Evolutionary conservation across 2,113 vertebrate genomes (phyloP).

Genomic region (Tapirus terrestris): DNA sequence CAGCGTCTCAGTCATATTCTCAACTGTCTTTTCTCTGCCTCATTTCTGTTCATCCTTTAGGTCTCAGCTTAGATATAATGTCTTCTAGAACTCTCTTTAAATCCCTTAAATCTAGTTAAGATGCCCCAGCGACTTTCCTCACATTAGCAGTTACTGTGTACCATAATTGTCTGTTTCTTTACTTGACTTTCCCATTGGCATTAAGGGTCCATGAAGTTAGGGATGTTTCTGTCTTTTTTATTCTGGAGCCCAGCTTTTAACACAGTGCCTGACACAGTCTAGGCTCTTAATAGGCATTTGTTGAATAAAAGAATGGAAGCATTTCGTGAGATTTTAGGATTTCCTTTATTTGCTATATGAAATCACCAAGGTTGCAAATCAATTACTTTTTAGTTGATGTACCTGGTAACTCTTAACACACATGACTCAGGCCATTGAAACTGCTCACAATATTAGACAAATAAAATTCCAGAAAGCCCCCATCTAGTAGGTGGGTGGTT

Average conservation of each 20-base stretch:
- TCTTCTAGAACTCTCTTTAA: neutral
- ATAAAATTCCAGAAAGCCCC: neutral
- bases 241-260: neutral
- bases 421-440: neutral
- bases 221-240: neutral
- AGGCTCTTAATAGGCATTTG: neutral
- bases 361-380: neutral
- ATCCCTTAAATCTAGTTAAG: neutral
- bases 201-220: neutral
- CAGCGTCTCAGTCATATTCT: neutral
- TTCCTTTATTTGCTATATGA: slow-evolving; percentile 9
- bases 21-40: neutral
- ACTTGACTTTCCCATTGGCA: neutral
- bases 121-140: neutral
- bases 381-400: neutral
- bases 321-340: slow-evolving; percentile 31
- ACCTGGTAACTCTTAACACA: neutral
- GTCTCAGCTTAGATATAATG: neutral
- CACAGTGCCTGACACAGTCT: neutral
- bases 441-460: neutral
- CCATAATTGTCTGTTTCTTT: neutral
- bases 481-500: neutral
- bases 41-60: neutral
- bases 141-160: neutral
- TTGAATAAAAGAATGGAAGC: slow-evolving; percentile 3